Evolutionary conservation across 2,797 vertebrate genomes (phyloP).

Genomic region (Champsocephalus gunnari): DNA sequence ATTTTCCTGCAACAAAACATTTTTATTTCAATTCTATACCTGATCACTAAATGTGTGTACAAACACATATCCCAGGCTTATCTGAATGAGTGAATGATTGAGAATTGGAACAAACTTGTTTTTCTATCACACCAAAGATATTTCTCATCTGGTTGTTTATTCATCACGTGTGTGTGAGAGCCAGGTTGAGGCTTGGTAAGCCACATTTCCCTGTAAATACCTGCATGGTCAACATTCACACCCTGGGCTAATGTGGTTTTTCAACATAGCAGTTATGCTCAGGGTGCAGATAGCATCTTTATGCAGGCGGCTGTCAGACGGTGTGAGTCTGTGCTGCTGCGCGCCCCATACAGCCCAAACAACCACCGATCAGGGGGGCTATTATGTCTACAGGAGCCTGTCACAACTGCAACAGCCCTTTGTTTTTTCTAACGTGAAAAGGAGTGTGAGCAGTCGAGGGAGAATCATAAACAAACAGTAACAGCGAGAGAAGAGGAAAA

Average conservation of each 20-base stretch:
- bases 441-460: conserved; percentile 57
- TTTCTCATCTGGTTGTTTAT: conserved; percentile 39
- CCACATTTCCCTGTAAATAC: conserved; percentile 56
- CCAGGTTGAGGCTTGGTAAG: conserved; percentile 45
- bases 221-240: conserved; percentile 69
- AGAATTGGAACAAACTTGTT: conserved; percentile 25
- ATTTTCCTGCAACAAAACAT: not conserved
- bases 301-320: conserved; percentile 76
- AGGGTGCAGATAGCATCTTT: conserved; percentile 74
- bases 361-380: conserved; percentile 67
- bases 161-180: conserved; percentile 30
- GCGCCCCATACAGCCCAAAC: conserved; percentile 64
- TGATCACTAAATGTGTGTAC: not conserved
- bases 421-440: conserved; percentile 70
- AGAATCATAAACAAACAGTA: conserved; percentile 70
- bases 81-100: conserved; percentile 30
- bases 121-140: conserved; percentile 25
- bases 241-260: conserved; percentile 49
- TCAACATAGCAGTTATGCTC: conserved; percentile 51
- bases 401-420: conserved; percentile 59
- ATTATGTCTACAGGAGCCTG: conserved; percentile 78
- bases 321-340: conserved; percentile 54
- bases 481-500: conserved; percentile 48
- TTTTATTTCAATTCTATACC: not conserved
- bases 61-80: conserved; percentile 1